Evolutionary conservation across 2,797 vertebrate species (phyloP).

Genomic region (Diplodus sargus): DNA sequence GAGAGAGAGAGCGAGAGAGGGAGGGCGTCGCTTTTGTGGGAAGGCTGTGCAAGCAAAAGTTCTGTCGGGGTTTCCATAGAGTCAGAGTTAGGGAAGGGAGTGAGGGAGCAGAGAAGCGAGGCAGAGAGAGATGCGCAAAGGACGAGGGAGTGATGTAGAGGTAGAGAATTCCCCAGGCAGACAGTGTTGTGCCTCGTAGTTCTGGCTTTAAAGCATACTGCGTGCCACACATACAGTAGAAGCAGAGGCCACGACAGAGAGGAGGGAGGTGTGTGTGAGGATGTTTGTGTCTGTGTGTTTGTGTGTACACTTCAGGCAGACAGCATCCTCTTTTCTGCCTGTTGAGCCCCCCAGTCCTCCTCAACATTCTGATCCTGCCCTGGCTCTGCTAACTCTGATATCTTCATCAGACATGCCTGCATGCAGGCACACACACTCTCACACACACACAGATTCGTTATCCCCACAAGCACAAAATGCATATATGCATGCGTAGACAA

Average conservation of each 20-base stretch:
- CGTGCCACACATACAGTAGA: constrained; percentile 73
- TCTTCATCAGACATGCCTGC: constrained; percentile 79
- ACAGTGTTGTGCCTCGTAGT: constrained; percentile 66
- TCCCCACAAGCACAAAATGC: constrained; percentile 20
- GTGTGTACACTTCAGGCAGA: constrained; percentile 42
- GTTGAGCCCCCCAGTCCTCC: constrained; percentile 63
- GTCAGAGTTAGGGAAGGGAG: constrained; percentile 59
- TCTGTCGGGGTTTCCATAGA: constrained; percentile 71
- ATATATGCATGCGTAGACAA: constrained; percentile 33
- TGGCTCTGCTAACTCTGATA: constrained; percentile 77
- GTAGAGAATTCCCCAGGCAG: constrained; percentile 77
- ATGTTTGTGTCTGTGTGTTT: constrained; percentile 17
- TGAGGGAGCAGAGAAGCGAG: constrained; percentile 39
- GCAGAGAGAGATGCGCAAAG: constrained; percentile 57
- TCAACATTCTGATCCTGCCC: constrained; percentile 72
- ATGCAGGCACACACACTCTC: constrained; percentile 41
- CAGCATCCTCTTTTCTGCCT: constrained; percentile 61
- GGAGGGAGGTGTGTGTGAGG: constrained; percentile 17
- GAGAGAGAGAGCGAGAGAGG: background rate
- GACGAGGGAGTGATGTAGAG: constrained; percentile 61
- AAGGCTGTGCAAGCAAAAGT: constrained; percentile 65
- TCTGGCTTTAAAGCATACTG: constrained; percentile 77
- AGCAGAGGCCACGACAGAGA: constrained; percentile 66
- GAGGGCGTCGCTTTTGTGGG: constrained; percentile 55
- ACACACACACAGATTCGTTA: constrained; percentile 6